phyloP scores from a whole-genome alignment of 1,140 invertebrate genomes.

The Drosophila bocki region DNA sequence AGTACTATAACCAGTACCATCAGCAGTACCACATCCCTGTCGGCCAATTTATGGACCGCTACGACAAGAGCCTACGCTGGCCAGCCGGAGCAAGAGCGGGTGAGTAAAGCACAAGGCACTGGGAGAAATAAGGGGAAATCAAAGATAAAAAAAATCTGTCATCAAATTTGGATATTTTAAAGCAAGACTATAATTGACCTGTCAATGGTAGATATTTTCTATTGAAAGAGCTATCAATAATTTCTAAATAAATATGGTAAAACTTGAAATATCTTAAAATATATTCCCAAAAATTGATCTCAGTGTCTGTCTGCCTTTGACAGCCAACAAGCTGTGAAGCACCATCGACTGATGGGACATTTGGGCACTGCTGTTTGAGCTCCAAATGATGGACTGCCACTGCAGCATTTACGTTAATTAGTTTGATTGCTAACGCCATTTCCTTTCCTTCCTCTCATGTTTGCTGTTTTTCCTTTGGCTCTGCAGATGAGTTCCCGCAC shows the following conservation, averaged over 20 bases:
- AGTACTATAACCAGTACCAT: constrained; percentile 73
- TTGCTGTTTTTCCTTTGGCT: constrained; percentile 9
- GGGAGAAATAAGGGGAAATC: background rate
- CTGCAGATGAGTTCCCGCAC: constrained; percentile 79
- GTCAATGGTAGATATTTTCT: too few relatives aligned
- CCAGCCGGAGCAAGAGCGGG: constrained; percentile 66
- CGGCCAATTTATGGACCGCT: constrained; percentile 73
- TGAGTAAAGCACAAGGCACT: constrained; percentile 33
- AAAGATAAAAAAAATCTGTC: fast-evolving
- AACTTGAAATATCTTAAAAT: background rate
- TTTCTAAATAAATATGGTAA: background rate
- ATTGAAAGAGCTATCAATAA: too few relatives aligned
- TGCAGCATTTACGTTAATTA: constrained; percentile 67
- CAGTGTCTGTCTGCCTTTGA: constrained; percentile 6
- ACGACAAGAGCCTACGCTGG: constrained; percentile 82
- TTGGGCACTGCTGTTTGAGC: constrained; percentile 19
- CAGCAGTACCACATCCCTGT: constrained; percentile 75
- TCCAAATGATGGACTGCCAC: constrained; percentile 24
- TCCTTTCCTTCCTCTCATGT: constrained; percentile 5
- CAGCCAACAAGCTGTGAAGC: constrained; percentile 26
- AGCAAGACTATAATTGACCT: background rate
- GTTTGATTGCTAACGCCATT: constrained; percentile 35
- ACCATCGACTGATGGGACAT: constrained; percentile 27
- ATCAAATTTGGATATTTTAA: background rate
- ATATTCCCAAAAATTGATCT: background rate